Evolutionary conservation across 2,113 vertebrate species (phyloP).

Genomic region (Cottus gobio): DNA sequence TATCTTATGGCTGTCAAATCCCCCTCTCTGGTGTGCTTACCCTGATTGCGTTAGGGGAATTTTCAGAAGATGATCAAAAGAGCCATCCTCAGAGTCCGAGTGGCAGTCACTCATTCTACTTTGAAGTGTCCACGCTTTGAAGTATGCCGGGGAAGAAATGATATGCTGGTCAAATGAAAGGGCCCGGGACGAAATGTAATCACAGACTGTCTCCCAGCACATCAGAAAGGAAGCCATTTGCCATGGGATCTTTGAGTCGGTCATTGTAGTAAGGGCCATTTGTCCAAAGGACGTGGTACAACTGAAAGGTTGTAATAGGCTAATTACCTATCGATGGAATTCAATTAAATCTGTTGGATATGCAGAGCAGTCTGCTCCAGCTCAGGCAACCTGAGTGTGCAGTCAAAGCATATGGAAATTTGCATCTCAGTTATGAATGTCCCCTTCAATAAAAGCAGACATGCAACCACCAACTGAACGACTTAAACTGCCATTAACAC

Average conservation of each 20-base stretch:
- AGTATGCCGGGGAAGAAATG: conserved; percentile 73
- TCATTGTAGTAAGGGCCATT: conserved; percentile 60
- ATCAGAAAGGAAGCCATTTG: conserved; percentile 74
- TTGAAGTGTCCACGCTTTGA: conserved; percentile 79
- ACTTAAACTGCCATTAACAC: not conserved
- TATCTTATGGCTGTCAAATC: conserved; percentile 81
- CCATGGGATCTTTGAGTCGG: conserved; percentile 57
- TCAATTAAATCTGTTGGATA: conserved; percentile 59
- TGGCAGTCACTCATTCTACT: conserved; percentile 75
- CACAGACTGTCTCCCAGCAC: conserved; percentile 69
- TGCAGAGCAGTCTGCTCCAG: conserved; percentile 35
- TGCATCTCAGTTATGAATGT: conserved; percentile 26
- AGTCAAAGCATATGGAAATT: conserved; percentile 26
- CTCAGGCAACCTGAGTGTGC: conserved; percentile 31
- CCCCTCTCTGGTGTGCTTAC: conserved; percentile 67
- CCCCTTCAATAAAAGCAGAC: conserved; percentile 23
- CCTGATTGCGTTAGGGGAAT: conserved; percentile 73
- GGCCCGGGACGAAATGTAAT: conserved; percentile 71
- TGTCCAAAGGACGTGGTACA: conserved; percentile 63
- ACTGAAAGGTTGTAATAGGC: conserved; percentile 72
- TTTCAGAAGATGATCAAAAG: conserved; percentile 81
- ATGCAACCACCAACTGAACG: not conserved
- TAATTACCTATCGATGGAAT: conserved; percentile 72
- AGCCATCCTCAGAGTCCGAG: conserved; percentile 75
- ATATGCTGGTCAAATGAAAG: conserved; percentile 81